Percentiles rank a stretch among this genome's conserved stretches.
phyloP scores from a whole-genome alignment of 2,797 vertebrate species.

The Babyrousa celebensis region DNA sequence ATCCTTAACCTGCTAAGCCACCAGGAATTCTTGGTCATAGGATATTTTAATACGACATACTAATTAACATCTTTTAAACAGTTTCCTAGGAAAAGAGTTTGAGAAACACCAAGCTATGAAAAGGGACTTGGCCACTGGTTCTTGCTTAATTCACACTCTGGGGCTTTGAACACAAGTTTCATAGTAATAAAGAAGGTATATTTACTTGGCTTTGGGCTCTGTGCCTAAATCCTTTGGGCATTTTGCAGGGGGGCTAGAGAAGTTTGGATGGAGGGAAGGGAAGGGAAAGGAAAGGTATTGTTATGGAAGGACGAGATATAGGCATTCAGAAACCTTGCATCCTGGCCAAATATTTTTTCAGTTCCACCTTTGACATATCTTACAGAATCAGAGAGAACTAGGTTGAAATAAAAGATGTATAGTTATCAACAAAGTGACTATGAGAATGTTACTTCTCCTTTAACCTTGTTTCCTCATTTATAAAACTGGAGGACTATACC shows the following conservation, averaged over 20 bases:
- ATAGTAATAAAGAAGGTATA: neutral
- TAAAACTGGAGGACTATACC: neutral
- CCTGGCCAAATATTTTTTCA: slow-evolving; percentile 13
- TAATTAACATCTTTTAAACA: slow-evolving; percentile 13
- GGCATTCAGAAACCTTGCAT: slow-evolving; percentile 40
- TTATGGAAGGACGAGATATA: neutral
- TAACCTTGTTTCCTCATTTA: slow-evolving; percentile 41
- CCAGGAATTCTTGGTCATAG: neutral
- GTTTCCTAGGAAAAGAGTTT: slow-evolving; percentile 53
- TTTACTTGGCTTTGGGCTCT: slow-evolving; percentile 24
- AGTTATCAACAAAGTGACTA: neutral
- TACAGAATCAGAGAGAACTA: slow-evolving; percentile 19
- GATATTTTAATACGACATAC: neutral
- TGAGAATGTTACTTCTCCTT: neutral
- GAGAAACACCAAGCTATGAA: slow-evolving; percentile 24
- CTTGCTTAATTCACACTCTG: neutral
- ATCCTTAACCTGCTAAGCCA: too few species aligned
- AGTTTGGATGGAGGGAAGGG: slow-evolving; percentile 5
- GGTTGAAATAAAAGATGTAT: slow-evolving; percentile 35
- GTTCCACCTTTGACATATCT: neutral
- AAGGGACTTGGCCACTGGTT: neutral
- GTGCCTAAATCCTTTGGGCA: neutral
- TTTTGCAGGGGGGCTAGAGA: neutral
- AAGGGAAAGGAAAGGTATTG: neutral
- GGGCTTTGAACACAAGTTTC: neutral